Evolutionary conservation across 2,113 vertebrate genomes (phyloP).

Genomic region (Panthera tigris): DNA sequence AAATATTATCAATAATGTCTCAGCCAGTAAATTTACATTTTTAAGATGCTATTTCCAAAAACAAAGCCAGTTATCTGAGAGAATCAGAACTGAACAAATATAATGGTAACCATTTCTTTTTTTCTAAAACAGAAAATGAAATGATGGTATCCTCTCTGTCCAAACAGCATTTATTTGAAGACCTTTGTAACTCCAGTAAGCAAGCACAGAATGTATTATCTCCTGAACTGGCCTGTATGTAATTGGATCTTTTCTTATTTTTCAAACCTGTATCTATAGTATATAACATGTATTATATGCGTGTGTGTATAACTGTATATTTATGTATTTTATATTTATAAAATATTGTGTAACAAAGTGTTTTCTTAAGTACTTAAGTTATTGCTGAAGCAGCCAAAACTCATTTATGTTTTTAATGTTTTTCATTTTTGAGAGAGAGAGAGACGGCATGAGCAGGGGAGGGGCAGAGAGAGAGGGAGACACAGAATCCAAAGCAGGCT

Average conservation of each 20-base stretch:
- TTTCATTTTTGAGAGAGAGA: too few species aligned
- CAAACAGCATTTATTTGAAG: not conserved
- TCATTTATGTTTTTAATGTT: not conserved
- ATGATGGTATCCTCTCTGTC: not conserved
- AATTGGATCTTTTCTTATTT: not conserved
- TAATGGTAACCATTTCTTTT: not conserved
- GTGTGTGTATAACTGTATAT: not conserved
- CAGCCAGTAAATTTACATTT: not conserved
- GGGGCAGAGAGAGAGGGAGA: too few species aligned
- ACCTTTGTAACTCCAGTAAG: not conserved
- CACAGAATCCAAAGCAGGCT: too few species aligned
- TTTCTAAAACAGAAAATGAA: not conserved
- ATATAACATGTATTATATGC: not conserved
- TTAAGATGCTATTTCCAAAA: not conserved
- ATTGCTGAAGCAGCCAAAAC: not conserved
- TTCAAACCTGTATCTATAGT: not conserved
- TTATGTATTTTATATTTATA: not conserved
- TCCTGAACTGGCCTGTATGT: not conserved
- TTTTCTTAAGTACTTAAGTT: not conserved
- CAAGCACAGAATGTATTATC: not conserved
- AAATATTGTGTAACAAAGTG: not conserved
- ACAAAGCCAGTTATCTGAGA: not conserved
- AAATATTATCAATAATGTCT: not conserved
- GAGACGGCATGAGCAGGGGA: too few species aligned
- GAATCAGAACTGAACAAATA: not conserved